Base-by-base conservation (phyloP, 1,140 invertebrate species). In the Gonioctena quinquepunctata region DNA sequence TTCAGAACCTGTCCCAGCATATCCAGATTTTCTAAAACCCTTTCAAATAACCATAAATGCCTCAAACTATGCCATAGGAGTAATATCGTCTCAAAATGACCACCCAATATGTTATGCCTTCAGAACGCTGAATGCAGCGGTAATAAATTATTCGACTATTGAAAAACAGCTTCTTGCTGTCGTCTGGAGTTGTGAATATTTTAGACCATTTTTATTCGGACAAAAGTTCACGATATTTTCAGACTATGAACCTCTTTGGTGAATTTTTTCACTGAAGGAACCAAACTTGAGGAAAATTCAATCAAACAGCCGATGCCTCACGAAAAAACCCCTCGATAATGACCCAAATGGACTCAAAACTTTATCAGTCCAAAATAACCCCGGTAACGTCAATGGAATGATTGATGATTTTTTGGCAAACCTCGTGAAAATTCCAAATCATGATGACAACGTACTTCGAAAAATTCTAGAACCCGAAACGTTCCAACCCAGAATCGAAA, bases 231-330 rank as follows among this genome's bases (percentile, higher is more conserved):
- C 60, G 3, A 76, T 87, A 1, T 66, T 81, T 18, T 87, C 85
- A 0, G 85, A 88, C 72, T 83, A 87, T 68, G 75, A 77, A 70
- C 80, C 83, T 0, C 69, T 87, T 11, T 70, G 63, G 13, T 87
- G 82, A 80, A 65, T 87, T 0, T 75, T 79, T 7, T 78, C 76
- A 6, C 68, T 83, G 0, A 86, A 84, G 66, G 81, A 86, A 59
- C 79, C 81, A 3, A 76, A 67, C 2, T 81, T 79, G 27, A 61
- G 82, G 66, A 66, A 80, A 78, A 73, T 64, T 60, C 2, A 85
- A 84, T 66, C 69, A 61, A 4, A 80, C 80, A 8, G 81, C 84
- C 1, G 84, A 84, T 65, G 77, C 74, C 3, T 62, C 84, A 60
- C 84, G 80, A 13, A 70, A 79, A 62, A 62, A 28, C 18, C 18